Conservation (phyloP, 2,888 invertebrate genomes). For the Campoletis raptor region DNA sequence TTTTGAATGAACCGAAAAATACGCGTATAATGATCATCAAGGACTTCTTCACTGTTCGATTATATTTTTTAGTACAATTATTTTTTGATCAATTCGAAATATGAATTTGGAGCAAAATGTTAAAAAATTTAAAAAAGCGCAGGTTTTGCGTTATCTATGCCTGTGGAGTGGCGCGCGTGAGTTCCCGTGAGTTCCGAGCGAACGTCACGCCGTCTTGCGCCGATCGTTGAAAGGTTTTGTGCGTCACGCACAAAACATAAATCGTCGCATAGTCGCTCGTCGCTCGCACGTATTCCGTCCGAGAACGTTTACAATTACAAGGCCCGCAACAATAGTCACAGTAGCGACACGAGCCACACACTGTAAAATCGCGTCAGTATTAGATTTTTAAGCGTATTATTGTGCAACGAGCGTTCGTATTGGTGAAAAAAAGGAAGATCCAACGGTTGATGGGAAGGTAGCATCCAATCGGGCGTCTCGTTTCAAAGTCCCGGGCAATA, state of each 20-base stretch:
- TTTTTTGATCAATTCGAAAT: no score
- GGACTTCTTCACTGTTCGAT: no score
- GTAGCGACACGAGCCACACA: background rate
- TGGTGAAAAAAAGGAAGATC: slow-evolving; percentile 47
- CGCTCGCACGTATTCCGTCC: background rate
- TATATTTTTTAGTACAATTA: no score
- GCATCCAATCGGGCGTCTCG: slow-evolving; percentile 68
- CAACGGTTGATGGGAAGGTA: slow-evolving; percentile 6
- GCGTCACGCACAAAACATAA: background rate
- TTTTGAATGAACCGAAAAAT: no score
- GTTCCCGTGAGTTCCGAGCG: background rate
- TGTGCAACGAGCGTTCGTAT: slow-evolving; percentile 42
- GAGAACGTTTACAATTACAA: background rate
- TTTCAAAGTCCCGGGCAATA: slow-evolving; percentile 64
- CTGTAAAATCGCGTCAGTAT: background rate
- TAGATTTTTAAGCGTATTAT: background rate
- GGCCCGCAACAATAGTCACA: no score
- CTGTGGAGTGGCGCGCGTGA: no score
- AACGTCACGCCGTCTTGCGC: background rate
- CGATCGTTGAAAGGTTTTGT: background rate
- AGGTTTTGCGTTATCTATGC: no score
- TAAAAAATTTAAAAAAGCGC: no score
- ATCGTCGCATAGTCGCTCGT: no score
- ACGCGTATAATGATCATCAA: no score
- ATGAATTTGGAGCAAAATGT: no score